phyloP scores from a whole-genome alignment of 2,888 invertebrate species.

The Dendrolimus pini region DNA sequence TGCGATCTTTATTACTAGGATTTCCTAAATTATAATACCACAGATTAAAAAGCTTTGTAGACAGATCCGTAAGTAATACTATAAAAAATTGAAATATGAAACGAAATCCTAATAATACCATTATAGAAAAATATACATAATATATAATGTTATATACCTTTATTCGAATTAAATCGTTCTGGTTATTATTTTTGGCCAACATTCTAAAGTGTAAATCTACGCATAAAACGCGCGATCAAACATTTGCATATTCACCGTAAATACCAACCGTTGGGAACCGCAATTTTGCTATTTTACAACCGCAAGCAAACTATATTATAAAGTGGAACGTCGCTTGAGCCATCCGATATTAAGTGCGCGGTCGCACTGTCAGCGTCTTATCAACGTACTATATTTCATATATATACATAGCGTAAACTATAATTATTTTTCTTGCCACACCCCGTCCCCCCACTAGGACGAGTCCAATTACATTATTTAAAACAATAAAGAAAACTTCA shows the following conservation, averaged over 20 bases:
- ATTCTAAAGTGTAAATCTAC: not conserved
- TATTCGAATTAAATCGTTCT: not conserved
- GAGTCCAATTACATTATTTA: no score
- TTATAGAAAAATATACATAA: not conserved
- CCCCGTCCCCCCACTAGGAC: no score
- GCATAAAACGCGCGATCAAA: conserved; percentile 3
- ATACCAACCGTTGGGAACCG: conserved; percentile 7
- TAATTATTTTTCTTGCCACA: no score
- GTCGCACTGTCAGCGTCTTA: conserved; percentile 15
- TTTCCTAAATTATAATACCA: no score
- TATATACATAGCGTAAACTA: not conserved
- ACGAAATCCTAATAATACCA: no score
- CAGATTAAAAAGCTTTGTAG: no score
- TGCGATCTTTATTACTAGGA: no score
- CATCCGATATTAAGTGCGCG: conserved; percentile 18
- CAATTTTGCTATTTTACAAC: conserved; percentile 21
- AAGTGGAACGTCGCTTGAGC: conserved; percentile 29
- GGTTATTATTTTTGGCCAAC: not conserved
- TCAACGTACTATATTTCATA: not conserved
- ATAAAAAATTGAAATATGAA: no score
- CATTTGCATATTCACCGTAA: conserved; percentile 5
- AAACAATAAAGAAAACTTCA: no score
- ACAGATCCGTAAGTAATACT: no score
- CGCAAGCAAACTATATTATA: conserved; percentile 19
- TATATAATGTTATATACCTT: not conserved